Conservation (phyloP, 2,113 vertebrate species). For the Notiomystis cincta region DNA sequence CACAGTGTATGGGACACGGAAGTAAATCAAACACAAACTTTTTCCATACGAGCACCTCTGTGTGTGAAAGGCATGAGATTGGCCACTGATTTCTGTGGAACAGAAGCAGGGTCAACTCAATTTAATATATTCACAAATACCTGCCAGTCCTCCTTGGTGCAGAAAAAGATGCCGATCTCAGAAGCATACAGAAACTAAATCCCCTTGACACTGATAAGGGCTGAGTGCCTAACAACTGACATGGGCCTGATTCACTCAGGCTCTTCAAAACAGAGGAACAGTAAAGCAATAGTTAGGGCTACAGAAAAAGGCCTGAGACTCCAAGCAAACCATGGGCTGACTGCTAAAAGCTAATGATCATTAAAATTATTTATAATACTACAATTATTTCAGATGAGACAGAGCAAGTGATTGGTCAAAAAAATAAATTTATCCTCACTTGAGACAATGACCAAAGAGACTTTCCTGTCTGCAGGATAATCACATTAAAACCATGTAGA, state of each 20-base stretch:
- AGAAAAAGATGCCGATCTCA: neutral
- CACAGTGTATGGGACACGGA: neutral
- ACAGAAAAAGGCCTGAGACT: neutral
- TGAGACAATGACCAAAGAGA: neutral
- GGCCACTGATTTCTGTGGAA: neutral
- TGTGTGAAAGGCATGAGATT: neutral
- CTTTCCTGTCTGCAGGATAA: neutral
- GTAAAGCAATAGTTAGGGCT: neutral
- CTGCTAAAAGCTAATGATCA: neutral
- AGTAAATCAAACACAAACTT: neutral
- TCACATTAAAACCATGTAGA: neutral
- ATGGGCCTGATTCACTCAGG: neutral
- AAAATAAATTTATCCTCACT: neutral
- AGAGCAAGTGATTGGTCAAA: neutral
- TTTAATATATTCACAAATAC: neutral
- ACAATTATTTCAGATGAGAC: neutral
- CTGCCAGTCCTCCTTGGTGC: neutral
- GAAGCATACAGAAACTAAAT: neutral
- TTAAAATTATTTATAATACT: neutral
- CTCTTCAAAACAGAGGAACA: neutral
- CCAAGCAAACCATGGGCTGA: neutral
- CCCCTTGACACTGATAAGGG: neutral
- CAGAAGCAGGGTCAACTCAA: neutral
- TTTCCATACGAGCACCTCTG: neutral
- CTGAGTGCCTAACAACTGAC: neutral